phyloP scores from a whole-genome alignment of 1,140 invertebrate genomes.

The Solenopsis fugax region DNA sequence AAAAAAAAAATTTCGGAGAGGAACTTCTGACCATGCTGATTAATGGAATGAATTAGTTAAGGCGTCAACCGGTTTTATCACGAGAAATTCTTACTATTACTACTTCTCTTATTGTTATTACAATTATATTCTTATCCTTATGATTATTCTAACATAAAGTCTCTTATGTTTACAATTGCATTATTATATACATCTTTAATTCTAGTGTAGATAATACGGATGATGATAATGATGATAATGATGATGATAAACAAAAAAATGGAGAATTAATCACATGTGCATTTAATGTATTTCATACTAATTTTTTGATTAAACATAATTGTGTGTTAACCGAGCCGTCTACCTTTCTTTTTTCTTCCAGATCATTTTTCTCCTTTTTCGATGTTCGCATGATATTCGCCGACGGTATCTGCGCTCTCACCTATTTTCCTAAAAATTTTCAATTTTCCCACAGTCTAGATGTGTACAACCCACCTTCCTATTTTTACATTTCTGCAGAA shows the following conservation, averaged over 20 bases:
- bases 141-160: constrained; percentile 79
- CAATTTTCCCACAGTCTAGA: not conserved
- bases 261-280: constrained; percentile 86
- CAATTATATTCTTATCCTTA: constrained; percentile 81
- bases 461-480: not conserved
- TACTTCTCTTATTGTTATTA: constrained; percentile 79
- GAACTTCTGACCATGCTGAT: constrained; percentile 69
- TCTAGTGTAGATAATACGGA: constrained; percentile 84
- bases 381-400: constrained; percentile 32
- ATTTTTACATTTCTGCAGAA: not conserved
- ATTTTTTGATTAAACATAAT: constrained; percentile 87
- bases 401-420: not conserved
- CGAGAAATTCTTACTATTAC: constrained; percentile 78
- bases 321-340: constrained; percentile 83
- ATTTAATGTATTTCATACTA: constrained; percentile 87
- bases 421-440: not conserved
- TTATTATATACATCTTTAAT: constrained; percentile 83
- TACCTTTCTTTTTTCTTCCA: constrained; percentile 79
- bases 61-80: constrained; percentile 78
- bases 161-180: constrained; percentile 80
- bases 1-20: constrained; percentile 35
- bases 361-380: constrained; percentile 71
- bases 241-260: constrained; percentile 80
- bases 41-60: constrained; percentile 65
- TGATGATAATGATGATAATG: constrained; percentile 69